Evolutionary conservation across 2,888 invertebrate species (phyloP).

Genomic region (Cerastoderma edule): DNA sequence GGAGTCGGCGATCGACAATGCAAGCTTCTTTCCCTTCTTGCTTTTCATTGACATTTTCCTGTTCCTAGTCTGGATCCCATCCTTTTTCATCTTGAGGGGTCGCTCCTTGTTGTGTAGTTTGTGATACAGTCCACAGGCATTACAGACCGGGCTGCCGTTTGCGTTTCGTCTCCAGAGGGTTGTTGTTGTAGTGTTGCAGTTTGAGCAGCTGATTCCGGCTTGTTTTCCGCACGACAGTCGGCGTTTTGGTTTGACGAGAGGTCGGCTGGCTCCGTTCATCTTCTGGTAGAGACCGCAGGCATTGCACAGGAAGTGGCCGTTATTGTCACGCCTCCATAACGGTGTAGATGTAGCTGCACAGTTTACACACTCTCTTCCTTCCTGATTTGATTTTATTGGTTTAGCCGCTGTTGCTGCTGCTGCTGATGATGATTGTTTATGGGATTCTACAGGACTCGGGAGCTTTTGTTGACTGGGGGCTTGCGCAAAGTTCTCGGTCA

Average conservation of each 20-base stretch:
- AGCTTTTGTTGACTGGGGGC: slow-evolving; percentile 1
- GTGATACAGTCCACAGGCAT: slow-evolving; percentile 98
- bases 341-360: slow-evolving; percentile 98
- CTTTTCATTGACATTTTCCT: slow-evolving; percentile 86
- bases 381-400: slow-evolving; percentile 81
- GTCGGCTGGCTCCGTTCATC: slow-evolving; percentile 96
- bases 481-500: slow-evolving; percentile 11
- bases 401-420: no score
- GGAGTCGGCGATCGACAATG: slow-evolving; percentile 47
- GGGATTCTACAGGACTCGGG: slow-evolving; percentile 1
- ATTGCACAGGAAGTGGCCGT: slow-evolving; percentile 98
- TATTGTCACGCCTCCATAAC: slow-evolving; percentile 97
- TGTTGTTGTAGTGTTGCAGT: slow-evolving; percentile 95
- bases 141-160: slow-evolving; percentile 97
- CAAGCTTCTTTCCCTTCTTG: slow-evolving; percentile 54
- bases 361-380: slow-evolving; percentile 98
- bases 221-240: slow-evolving; percentile 44
- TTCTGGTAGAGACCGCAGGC: slow-evolving; percentile 99
- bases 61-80: slow-evolving; percentile 97
- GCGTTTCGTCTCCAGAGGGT: slow-evolving; percentile 98
- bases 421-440: slow-evolving; percentile 1
- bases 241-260: slow-evolving; percentile 60
- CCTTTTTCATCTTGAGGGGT: slow-evolving; percentile 96
- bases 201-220: slow-evolving; percentile 88
- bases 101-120: slow-evolving; percentile 93